These are phyloP conservation scores for Drosophila flavopinicola DNA, from an alignment of 2,888 invertebrate species.

Conservation along the genomic window DNA sequence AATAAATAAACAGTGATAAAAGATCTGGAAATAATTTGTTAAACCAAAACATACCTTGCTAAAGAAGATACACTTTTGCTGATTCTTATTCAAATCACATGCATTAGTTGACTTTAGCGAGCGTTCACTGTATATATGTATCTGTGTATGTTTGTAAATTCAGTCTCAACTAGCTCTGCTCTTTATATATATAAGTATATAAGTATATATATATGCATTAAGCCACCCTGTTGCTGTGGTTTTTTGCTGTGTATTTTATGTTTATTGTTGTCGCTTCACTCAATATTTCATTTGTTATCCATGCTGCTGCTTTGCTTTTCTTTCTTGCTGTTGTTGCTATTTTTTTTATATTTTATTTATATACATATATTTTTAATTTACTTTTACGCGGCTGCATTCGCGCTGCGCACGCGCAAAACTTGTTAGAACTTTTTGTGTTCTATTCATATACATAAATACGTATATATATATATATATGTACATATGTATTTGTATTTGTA, in stretches of 20 bases:
- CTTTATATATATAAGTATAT: conserved; percentile 17
- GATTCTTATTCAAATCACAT: too few relatives aligned
- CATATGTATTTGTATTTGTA: neutral
- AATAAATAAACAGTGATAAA: too few relatives aligned
- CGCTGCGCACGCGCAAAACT: conserved; percentile 70
- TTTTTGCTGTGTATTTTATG: conserved; percentile 20
- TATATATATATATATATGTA: neutral
- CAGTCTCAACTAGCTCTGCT: conserved; percentile 11
- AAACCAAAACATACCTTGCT: too few relatives aligned
- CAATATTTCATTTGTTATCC: conserved; percentile 40
- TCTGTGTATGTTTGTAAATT: conserved; percentile 23
- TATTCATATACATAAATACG: conserved; percentile 34
- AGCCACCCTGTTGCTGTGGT: conserved; percentile 48
- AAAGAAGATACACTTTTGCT: too few relatives aligned
- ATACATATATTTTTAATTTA: conserved; percentile 2
- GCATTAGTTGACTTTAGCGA: too few relatives aligned
- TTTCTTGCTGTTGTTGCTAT: conserved; percentile 28
- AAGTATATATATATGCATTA: conserved; percentile 19
- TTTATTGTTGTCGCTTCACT: conserved; percentile 21
- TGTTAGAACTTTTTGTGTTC: conserved; percentile 59
- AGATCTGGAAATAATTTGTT: too few relatives aligned
- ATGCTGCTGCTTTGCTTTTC: conserved; percentile 40
- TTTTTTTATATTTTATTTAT: conserved; percentile 20
- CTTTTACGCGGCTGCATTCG: conserved; percentile 47
- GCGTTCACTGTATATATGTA: conserved; percentile 10